Evolutionary conservation across 2,797 vertebrate species (phyloP).

Genomic region (Mormyrops attenuatus): DNA sequence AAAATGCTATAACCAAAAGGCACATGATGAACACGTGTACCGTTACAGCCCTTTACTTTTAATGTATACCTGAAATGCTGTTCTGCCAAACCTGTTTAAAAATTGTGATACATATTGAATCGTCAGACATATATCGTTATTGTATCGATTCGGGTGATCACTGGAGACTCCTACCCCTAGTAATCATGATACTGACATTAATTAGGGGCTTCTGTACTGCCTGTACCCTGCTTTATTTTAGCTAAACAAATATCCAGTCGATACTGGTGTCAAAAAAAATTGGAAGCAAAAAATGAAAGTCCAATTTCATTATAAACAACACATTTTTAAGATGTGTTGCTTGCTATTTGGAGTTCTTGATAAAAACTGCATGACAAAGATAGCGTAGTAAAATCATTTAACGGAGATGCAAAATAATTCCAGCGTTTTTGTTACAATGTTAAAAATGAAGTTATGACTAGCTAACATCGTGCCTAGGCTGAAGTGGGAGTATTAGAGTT

Average conservation of each 20-base stretch:
- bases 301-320: not conserved
- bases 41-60: not conserved
- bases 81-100: not conserved
- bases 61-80: not conserved
- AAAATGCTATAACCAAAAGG: not conserved
- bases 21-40: not conserved
- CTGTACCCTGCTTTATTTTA: not conserved
- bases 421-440: not conserved
- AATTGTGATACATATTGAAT: not conserved
- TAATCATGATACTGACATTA: too few relatives aligned
- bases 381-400: not conserved
- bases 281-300: not conserved
- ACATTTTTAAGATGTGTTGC: too few relatives aligned
- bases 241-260: not conserved
- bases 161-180: too few relatives aligned
- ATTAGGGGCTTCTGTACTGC: not conserved
- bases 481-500: not conserved
- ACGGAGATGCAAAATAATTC: not conserved
- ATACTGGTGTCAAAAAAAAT: not conserved
- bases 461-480: not conserved
- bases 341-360: not conserved
- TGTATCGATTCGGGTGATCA: too few relatives aligned
- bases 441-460: not conserved
- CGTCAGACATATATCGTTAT: too few relatives aligned
- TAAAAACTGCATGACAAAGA: not conserved